Evolutionary conservation across 2,113 vertebrate species (phyloP), one percentile per base, ranked within the genome.

Genomic region (Chaetura pelagica): DNA sequence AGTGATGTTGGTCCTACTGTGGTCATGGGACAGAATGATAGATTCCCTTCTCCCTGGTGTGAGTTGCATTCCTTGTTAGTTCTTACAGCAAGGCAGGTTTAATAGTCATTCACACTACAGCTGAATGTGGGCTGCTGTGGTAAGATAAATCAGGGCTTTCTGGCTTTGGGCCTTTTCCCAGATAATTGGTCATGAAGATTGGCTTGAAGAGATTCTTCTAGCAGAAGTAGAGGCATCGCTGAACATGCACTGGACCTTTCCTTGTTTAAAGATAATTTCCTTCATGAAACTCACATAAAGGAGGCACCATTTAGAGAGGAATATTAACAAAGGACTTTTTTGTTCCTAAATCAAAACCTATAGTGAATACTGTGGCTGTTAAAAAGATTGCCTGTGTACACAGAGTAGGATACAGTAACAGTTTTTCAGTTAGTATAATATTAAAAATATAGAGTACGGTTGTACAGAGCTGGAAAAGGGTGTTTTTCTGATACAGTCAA

Each of bases 401-500:
- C 71, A 89, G 57, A 3, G 34, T 78, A 72, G 48, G 58, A 86
- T 57, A 46, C 13, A 78, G 62, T 55, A 84, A 86, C 54, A 58
- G 35, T 38, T 87, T 96, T 94, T 74, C 86, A 69, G 34, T 86
- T 95, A 93, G n/a, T 48, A 8, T 15, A 48, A 80, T 71, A 84
- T 78, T 74, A 71, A 95, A 97, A 95, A 27, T 63, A 76, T 42
- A 75, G 26, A 57, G 40, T 51, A 57, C n/a, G 55, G 40, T 51
- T 64, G 32, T 48, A 40, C 1, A 69, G 91, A 89, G 23, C 84
- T 97, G 91, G 77, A 93, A 93, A 95, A 79, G 87, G 29, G 19
- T 89, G 71, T 1, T 64, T 95, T 48, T 89, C 81, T 79, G 68
- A 87, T 93, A 73, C 51, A 96, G 80, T 83, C 68, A 94, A 84